These are phyloP conservation scores for Dipodomys merriami DNA, from an alignment of 2,113 vertebrate species.

Conservation along the genomic window DNA sequence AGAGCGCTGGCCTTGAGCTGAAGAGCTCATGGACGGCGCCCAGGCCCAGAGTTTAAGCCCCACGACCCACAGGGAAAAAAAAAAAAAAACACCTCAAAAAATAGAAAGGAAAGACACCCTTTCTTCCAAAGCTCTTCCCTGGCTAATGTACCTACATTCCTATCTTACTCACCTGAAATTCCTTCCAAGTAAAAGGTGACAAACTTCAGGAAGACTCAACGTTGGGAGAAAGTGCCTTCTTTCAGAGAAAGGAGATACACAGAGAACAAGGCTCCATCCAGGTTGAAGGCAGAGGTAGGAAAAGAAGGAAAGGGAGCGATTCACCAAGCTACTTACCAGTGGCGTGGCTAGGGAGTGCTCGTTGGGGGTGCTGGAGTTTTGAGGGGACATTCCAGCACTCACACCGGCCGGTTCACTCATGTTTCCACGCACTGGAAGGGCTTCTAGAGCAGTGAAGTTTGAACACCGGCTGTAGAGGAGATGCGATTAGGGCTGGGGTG, in stretches of 20 bases:
- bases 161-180: neutral
- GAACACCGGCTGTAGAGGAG: no score
- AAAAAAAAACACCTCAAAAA: neutral
- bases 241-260: neutral
- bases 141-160: neutral
- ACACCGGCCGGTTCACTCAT: constrained; percentile 66
- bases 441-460: no score
- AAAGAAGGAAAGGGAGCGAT: no score
- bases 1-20: no score
- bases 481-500: no score
- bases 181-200: neutral
- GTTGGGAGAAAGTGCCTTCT: neutral
- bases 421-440: neutral
- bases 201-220: neutral
- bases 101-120: no score
- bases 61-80: no score
- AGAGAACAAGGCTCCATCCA: no score
- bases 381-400: neutral
- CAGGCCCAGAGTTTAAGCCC: no score
- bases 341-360: rapidly evolving
- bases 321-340: rapidly evolving
- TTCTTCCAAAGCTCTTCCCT: neutral
- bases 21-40: no score
- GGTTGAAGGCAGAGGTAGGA: neutral
- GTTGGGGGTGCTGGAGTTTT: rapidly evolving